Conservation (phyloP, 1,140 invertebrate genomes). For the Pseudomyrmex gracilis region DNA sequence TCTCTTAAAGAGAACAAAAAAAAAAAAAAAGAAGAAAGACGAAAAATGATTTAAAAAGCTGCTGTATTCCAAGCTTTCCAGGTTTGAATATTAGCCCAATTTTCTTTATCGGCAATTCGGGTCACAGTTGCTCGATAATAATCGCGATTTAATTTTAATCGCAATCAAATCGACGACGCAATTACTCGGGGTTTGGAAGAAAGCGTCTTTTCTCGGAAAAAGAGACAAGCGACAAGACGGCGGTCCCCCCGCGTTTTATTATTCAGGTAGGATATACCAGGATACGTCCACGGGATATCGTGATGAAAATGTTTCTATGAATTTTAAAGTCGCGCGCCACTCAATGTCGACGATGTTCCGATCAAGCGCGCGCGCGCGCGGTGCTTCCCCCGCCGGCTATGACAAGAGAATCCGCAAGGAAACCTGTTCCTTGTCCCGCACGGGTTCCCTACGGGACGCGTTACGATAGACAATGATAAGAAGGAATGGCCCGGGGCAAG, state of each 20-base stretch:
- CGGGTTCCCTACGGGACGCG: slow-evolving; percentile 38
- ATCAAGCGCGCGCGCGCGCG: slow-evolving; percentile 1
- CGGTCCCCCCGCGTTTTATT: not conserved
- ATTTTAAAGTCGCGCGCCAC: slow-evolving; percentile 35
- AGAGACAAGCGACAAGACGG: not conserved
- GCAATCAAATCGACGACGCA: slow-evolving; percentile 18
- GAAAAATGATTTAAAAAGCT: slow-evolving; percentile 33
- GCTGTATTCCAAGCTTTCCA: not conserved
- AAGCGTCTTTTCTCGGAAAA: not conserved
- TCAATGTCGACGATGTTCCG: slow-evolving; percentile 27
- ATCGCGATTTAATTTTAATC: slow-evolving; percentile 39
- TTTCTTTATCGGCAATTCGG: not conserved
- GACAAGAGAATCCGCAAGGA: slow-evolving; percentile 20
- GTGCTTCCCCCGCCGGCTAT: slow-evolving; percentile 6
- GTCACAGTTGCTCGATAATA: not conserved
- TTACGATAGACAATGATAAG: slow-evolving; percentile 69
- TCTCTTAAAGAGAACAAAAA: not conserved
- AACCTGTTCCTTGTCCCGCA: slow-evolving; percentile 22
- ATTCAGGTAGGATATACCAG: slow-evolving; percentile 13
- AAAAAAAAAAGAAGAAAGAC: not conserved
- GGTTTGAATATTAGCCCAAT: slow-evolving; percentile 9
- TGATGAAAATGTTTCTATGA: slow-evolving; percentile 21
- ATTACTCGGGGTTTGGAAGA: not conserved
- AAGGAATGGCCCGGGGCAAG: slow-evolving; percentile 59
- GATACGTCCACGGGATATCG: not conserved